Conservation (phyloP, 2,888 invertebrate genomes). For the Mythimna lalbum region DNA sequence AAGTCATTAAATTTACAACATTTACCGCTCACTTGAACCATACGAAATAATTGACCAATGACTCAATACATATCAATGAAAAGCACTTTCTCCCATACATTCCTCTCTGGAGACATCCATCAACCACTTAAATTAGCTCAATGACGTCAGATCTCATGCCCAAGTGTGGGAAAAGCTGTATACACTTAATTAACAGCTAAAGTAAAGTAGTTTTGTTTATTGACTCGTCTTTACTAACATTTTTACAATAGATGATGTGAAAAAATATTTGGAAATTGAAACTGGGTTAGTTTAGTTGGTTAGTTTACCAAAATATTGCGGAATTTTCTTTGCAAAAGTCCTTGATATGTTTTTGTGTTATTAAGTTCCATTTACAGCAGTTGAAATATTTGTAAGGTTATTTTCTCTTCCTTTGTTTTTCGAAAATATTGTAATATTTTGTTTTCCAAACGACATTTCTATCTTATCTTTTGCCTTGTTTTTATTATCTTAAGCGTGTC, state of each 20-base stretch:
- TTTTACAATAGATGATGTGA: conserved; percentile 41
- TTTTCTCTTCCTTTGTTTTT: too few relatives aligned
- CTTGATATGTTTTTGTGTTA: not conserved
- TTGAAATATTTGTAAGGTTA: not conserved
- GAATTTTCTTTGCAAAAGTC: too few relatives aligned
- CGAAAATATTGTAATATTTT: too few relatives aligned
- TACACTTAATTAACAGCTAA: conserved; percentile 76
- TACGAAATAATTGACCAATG: conserved; percentile 46
- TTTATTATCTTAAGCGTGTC: too few relatives aligned
- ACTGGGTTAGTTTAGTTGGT: not conserved
- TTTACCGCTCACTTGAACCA: conserved; percentile 6
- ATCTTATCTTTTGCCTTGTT: not conserved
- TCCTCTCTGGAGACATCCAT: conserved; percentile 54
- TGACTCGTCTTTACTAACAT: conserved; percentile 45
- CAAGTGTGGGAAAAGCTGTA: conserved; percentile 79
- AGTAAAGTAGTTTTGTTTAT: conserved; percentile 72
- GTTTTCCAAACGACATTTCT: not conserved
- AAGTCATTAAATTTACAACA: conserved; percentile 27
- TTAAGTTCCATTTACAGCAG: not conserved
- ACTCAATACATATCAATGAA: conserved; percentile 48
- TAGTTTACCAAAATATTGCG: too few relatives aligned
- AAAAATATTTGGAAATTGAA: conserved; percentile 5
- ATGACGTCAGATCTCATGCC: conserved; percentile 67
- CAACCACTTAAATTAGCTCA: conserved; percentile 63
- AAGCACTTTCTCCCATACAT: conserved; percentile 49